Percentiles rank a stretch among this genome's conserved stretches.
These are phyloP conservation scores for Caenorhabditis japonica DNA, from an alignment of 2,888 invertebrate species.

Conservation along the genomic window DNA sequence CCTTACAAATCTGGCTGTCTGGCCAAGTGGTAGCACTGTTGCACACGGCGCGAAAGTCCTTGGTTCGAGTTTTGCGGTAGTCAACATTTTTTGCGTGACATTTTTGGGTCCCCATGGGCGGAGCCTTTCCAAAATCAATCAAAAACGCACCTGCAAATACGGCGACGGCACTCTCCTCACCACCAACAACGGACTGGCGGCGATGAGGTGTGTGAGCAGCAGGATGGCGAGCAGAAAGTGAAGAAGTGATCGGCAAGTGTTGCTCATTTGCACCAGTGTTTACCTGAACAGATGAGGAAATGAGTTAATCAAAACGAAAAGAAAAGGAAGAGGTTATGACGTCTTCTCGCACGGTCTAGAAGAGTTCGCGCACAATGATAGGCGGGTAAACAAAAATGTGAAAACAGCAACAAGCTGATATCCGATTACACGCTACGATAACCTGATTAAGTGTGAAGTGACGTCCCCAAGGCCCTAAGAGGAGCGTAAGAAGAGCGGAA, in stretches of 20 bases:
- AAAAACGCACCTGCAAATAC: constrained; percentile 21
- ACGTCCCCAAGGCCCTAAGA: constrained; percentile 24
- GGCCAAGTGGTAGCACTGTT: too few species aligned
- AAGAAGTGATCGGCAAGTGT: constrained; percentile 23
- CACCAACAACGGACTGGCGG: constrained; percentile 30
- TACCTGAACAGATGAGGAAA: constrained; percentile 10
- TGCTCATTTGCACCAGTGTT: constrained; percentile 42
- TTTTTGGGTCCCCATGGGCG: too few species aligned
- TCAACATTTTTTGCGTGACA: too few species aligned
- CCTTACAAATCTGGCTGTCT: too few species aligned
- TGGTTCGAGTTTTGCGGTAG: too few species aligned
- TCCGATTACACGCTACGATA: too few species aligned
- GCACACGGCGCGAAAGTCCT: too few species aligned
- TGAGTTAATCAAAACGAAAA: background rate
- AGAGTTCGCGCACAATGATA: too few species aligned
- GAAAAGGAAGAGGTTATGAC: background rate
- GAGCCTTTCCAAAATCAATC: too few species aligned
- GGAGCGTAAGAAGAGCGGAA: constrained; percentile 9
- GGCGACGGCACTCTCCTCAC: constrained; percentile 41
- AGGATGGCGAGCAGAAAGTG: constrained; percentile 29
- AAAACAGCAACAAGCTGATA: too few species aligned
- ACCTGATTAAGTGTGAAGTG: background rate
- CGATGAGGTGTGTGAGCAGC: constrained; percentile 34
- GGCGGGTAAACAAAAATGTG: too few species aligned
- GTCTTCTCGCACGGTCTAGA: constrained; percentile 5